These are phyloP conservation scores for Platichthys stellatus DNA, from an alignment of 2,113 vertebrate species.

Conservation along the genomic window DNA sequence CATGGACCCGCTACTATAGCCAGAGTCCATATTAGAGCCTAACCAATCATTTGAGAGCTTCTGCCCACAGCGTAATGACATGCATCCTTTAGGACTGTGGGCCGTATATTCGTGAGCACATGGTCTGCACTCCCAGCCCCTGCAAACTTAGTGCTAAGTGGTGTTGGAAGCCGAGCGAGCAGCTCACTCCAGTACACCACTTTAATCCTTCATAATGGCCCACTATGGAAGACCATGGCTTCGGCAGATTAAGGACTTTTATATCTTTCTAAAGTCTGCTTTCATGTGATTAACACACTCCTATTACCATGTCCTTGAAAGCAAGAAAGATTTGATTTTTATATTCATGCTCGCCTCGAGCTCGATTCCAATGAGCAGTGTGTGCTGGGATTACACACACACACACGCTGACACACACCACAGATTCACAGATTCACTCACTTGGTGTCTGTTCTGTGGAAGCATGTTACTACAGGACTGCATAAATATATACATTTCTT, in stretches of 20 bases:
- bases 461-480: not conserved
- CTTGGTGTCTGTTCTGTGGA: not conserved
- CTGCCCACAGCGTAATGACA: slow-evolving; percentile 4
- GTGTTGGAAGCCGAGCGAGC: slow-evolving; percentile 47
- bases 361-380: not conserved
- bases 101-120: not conserved
- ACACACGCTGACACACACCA: not conserved
- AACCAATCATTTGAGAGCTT: slow-evolving; percentile 25
- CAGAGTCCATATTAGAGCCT: not conserved
- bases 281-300: slow-evolving; percentile 87
- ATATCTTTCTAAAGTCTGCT: slow-evolving; percentile 81
- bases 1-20: slow-evolving; percentile 7
- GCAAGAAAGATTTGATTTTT: slow-evolving; percentile 29
- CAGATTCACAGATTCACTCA: not conserved
- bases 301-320: slow-evolving; percentile 51
- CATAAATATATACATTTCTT: not conserved
- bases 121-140: slow-evolving; percentile 14
- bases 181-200: slow-evolving; percentile 22
- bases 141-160: slow-evolving; percentile 50
- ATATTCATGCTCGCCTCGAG: not conserved
- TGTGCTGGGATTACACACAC: slow-evolving; percentile 24
- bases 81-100: slow-evolving; percentile 4
- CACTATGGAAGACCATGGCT: slow-evolving; percentile 77
- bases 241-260: slow-evolving; percentile 82
- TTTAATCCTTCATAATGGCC: slow-evolving; percentile 88